A percentile compares a stretch with the other conserved stretches of the same genome.
Conservation (phyloP, 2,113 vertebrate genomes). For the Verasper variegatus region DNA sequence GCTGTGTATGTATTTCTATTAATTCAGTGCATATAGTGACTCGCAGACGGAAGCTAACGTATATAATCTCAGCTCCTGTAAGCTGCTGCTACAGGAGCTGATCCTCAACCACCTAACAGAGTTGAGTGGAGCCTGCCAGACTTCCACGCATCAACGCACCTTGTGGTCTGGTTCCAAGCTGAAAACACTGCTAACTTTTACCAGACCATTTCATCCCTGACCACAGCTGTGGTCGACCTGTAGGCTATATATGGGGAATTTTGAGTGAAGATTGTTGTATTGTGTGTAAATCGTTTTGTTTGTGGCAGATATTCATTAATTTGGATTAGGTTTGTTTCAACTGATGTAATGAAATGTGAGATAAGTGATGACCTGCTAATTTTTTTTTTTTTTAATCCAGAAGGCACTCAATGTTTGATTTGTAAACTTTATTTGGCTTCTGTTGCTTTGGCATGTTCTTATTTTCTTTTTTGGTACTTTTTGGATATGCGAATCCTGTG, state of each 20-base stretch:
- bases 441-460: conserved; percentile 36
- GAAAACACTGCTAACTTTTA: conserved; percentile 21
- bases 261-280: conserved; percentile 36
- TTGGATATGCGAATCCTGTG: conserved; percentile 68
- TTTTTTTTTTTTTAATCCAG: conserved; percentile 26
- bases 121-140: conserved; percentile 12
- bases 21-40: conserved; percentile 47
- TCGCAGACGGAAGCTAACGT: conserved; percentile 29
- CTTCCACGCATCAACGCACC: conserved; percentile 36
- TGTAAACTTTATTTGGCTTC: conserved; percentile 41
- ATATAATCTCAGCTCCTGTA: conserved; percentile 5
- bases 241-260: conserved; percentile 3
- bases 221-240: background rate
- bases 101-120: conserved; percentile 12
- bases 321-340: conserved; percentile 38
- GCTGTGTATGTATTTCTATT: conserved; percentile 37
- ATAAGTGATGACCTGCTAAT: conserved; percentile 29
- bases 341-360: conserved; percentile 13
- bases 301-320: conserved; percentile 36
- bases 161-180: conserved; percentile 36
- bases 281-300: conserved; percentile 37
- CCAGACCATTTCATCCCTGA: conserved; percentile 6
- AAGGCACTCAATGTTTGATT: conserved; percentile 23
- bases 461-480: conserved; percentile 43
- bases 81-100: conserved; percentile 9